phyloP scores from a whole-genome alignment of 2,113 vertebrate genomes.

The Chroicocephalus ridibundus region DNA sequence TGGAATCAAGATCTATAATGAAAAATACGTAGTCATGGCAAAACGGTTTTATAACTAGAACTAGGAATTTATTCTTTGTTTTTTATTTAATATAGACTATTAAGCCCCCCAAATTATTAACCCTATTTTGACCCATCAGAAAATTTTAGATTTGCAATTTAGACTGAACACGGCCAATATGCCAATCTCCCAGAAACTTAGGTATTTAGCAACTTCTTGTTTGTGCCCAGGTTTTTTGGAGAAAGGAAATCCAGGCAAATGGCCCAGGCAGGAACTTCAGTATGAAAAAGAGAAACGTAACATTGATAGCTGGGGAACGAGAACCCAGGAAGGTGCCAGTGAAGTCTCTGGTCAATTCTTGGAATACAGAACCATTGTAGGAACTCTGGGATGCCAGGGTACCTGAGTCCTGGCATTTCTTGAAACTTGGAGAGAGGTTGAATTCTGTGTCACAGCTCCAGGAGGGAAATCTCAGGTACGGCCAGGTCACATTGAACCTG shows the following conservation, averaged over 20 bases:
- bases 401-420: not conserved
- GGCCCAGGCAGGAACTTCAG: not conserved
- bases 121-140: not conserved
- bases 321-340: not conserved
- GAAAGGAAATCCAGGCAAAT: not conserved
- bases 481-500: not conserved
- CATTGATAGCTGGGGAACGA: not conserved
- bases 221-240: not conserved
- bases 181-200: not conserved
- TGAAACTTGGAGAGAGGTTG: not conserved
- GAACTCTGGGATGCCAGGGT: not conserved
- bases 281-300: not conserved
- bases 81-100: not conserved
- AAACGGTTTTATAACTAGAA: conserved; percentile 18
- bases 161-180: not conserved
- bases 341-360: not conserved
- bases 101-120: not conserved
- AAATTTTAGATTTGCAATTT: not conserved
- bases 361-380: not conserved
- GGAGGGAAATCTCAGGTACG: not conserved
- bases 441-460: not conserved
- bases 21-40: not conserved
- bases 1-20: not conserved
- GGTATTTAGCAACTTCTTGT: not conserved
- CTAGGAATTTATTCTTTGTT: not conserved